These are phyloP conservation scores for Eurystomus gularis DNA, from an alignment of 2,113 vertebrate species.

Conservation along the genomic window DNA sequence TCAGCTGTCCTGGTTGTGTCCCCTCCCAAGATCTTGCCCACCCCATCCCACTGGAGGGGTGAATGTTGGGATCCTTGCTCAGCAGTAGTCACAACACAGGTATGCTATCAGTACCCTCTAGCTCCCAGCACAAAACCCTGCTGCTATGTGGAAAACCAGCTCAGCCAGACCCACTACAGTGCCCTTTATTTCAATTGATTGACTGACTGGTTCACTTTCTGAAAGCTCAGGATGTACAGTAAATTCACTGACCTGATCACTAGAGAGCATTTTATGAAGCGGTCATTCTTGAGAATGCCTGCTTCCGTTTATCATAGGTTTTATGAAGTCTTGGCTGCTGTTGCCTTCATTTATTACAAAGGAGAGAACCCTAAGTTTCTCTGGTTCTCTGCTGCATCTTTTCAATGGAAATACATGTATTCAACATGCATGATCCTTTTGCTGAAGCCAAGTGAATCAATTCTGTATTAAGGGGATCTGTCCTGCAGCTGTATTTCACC, in stretches of 20 bases:
- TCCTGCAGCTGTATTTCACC: neutral
- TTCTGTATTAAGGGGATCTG: neutral
- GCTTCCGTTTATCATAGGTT: neutral
- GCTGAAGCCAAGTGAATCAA: neutral
- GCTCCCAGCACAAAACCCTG: too few species aligned
- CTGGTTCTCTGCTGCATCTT: neutral
- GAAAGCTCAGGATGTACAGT: neutral
- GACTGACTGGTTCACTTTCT: neutral
- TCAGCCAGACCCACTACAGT: too few species aligned
- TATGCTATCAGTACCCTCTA: too few species aligned
- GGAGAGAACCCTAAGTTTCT: neutral
- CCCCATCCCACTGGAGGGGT: too few species aligned
- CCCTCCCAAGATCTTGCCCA: too few species aligned
- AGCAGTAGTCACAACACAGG: too few species aligned
- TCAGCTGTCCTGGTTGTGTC: too few species aligned
- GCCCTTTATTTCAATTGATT: neutral
- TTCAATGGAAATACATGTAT: neutral
- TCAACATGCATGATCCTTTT: neutral
- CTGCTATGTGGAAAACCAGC: too few species aligned
- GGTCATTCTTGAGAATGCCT: neutral
- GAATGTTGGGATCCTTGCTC: too few species aligned
- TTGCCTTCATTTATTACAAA: neutral
- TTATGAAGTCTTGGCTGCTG: neutral
- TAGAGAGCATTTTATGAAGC: neutral
- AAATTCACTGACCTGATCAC: neutral